These are phyloP conservation scores for Arbacia lixula DNA, from an alignment of 53 echinoderm and acorn worm species.

Conservation along the genomic window DNA sequence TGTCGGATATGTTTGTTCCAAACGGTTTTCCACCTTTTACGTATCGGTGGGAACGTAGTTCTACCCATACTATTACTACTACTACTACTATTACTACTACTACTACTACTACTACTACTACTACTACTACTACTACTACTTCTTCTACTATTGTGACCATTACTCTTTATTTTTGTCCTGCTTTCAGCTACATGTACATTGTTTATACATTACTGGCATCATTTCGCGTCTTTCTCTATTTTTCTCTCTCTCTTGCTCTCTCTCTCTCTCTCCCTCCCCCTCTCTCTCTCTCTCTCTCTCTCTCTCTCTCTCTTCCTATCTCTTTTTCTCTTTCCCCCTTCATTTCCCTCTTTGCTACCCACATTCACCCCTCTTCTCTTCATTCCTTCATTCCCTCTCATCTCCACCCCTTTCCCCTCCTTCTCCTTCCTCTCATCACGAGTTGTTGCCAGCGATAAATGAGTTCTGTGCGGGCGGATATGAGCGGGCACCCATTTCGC, in stretches of 20 bases:
- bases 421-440: not conserved
- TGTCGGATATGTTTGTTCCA: too few species aligned
- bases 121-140: too few species aligned
- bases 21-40: too few species aligned
- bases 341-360: not conserved
- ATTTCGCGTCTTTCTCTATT: too few species aligned
- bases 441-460: conserved; percentile 12
- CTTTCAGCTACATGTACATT: too few species aligned
- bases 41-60: too few species aligned
- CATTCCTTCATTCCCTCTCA: not conserved
- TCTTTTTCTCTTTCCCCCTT: not conserved
- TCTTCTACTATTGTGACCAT: too few species aligned
- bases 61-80: too few species aligned
- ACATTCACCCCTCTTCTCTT: not conserved
- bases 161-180: too few species aligned
- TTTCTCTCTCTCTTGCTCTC: too few species aligned
- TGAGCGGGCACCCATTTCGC: conserved; percentile 33
- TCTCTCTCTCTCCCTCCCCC: not conserved
- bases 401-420: not conserved
- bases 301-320: not conserved
- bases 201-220: not conserved
- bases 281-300: not conserved
- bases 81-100: too few species aligned
- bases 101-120: too few species aligned
- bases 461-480: conserved; percentile 24